A percentile compares a stretch with the other conserved stretches of the same genome.
Conservation (phyloP, 2,113 vertebrate species). For the Scytalopus superciliaris region DNA sequence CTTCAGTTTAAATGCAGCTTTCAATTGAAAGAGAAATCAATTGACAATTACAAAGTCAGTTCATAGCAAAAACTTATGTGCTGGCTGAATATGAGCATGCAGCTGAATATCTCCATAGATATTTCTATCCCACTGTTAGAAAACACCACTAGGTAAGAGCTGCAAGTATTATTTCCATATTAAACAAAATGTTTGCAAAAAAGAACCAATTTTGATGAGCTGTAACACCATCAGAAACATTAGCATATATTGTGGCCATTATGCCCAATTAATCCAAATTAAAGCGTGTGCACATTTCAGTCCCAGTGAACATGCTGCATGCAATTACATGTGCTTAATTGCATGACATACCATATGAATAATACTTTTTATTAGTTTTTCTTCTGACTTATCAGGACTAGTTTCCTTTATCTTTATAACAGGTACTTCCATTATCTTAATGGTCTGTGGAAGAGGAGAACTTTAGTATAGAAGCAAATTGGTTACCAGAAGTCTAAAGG, state of each 20-base stretch:
- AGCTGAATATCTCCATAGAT: neutral
- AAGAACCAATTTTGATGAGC: neutral
- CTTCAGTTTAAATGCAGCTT: neutral
- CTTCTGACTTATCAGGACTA: slow-evolving; percentile 83
- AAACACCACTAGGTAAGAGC: neutral
- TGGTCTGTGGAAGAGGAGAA: slow-evolving; percentile 87
- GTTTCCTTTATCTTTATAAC: slow-evolving; percentile 96
- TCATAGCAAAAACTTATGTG: slow-evolving; percentile 33
- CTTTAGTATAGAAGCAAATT: slow-evolving; percentile 61
- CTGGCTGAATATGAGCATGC: neutral
- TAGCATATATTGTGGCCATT: neutral
- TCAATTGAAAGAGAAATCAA: neutral
- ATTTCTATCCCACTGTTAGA: neutral
- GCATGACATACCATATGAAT: slow-evolving; percentile 91
- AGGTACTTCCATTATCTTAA: slow-evolving; percentile 96
- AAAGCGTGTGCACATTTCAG: neutral
- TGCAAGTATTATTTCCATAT: neutral
- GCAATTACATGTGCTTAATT: slow-evolving; percentile 46
- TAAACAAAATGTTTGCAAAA: neutral
- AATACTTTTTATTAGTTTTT: slow-evolving; percentile 96
- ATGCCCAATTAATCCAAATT: neutral
- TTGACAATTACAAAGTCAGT: neutral
- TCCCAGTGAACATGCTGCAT: slow-evolving; percentile 74
- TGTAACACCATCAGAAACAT: neutral
- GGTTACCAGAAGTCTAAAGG: neutral